Conservation (phyloP, 2,113 vertebrate species). For the Pelusios castaneus region DNA sequence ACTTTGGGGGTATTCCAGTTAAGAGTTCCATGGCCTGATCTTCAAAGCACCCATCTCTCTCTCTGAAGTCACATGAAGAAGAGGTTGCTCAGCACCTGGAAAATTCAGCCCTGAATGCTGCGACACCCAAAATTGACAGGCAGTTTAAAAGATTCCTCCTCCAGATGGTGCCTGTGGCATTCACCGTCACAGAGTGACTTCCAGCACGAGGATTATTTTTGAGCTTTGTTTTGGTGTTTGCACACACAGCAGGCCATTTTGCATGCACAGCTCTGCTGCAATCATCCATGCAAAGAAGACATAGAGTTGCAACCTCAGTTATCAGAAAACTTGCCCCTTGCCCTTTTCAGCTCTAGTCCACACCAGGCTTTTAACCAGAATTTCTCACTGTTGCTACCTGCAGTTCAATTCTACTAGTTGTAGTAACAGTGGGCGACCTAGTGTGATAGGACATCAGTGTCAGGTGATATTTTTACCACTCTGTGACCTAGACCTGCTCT, state of each 20-base stretch:
- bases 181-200: neutral
- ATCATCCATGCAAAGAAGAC: neutral
- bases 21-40: no score
- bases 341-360: neutral
- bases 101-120: no score
- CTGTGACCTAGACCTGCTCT: neutral
- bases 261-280: neutral
- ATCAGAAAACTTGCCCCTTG: neutral
- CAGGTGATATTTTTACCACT: neutral
- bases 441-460: neutral
- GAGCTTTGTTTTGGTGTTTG: neutral
- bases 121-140: no score
- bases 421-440: neutral
- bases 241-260: neutral
- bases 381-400: neutral
- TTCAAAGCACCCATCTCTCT: no score
- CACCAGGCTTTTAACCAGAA: neutral
- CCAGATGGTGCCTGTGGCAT: no score
- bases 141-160: no score
- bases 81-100: no score
- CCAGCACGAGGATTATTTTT: neutral
- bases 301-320: neutral
- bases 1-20: no score
- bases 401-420: neutral
- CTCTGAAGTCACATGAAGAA: no score